Evolutionary conservation across 2,888 invertebrate species (phyloP), one percentile per base, ranked within the genome.

Genomic region (Eugnorisma glareosa): DNA sequence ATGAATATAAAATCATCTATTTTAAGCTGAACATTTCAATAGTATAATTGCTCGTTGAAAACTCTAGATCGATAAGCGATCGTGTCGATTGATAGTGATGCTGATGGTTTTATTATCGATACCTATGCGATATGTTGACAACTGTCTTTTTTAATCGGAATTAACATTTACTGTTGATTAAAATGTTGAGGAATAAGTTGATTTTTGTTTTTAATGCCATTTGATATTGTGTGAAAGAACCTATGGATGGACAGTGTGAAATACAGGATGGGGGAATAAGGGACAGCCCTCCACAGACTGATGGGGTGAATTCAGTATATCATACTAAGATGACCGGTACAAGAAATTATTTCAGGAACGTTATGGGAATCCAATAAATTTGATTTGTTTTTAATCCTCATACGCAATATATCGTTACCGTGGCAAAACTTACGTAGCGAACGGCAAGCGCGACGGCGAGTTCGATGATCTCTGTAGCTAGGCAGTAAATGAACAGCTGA

Each of bases 1-100:
- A 24, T 35, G n/a, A 24, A 18, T 21, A 71, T 79, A 78, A 54
- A 40, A n/a, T 59, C 13, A 51, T 80, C 45, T 80, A 79, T 86
- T 84, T 86, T 76, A 57, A 82, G 61, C 61, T 21, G 11, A 43
- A 83, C 67, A 75, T 80, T 73, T 70, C 67, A 75, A 76, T 71
- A 67, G n/a, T 79, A 48, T 81, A 81, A 81, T 86, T 81, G 76
- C 76, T 83, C 63, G 77, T 79, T 74, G 67, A 70, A 59, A 63
- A 73, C 68, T 77, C 61, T n/a, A 68, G 66, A 78, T 72, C 81
- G 79, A 87, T 86, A 85, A 81, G 67, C 43, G 84, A 85, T 87
- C 51, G 63, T 61, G 78, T 75, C 79, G 37, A 75, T 66, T 37
- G 84, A 84, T 84, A 85, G 67, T 67, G 79, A 45, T 35, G 54